Conservation (phyloP, 2,797 vertebrate species). For the Myripristis jacobus region DNA sequence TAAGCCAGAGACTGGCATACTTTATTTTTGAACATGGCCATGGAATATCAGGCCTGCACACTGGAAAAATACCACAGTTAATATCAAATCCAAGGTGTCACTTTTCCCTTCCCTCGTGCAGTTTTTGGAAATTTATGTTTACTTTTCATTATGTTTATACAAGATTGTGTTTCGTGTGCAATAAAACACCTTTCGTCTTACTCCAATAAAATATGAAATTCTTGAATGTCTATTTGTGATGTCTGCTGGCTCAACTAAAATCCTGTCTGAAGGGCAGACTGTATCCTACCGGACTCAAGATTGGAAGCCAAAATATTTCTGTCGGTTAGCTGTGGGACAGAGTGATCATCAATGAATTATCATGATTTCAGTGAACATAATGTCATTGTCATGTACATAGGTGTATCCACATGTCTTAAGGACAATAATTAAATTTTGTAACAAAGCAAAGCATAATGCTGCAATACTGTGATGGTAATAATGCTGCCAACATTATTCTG, state of each 20-base stretch:
- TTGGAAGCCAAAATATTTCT: slow-evolving; percentile 23
- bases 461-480: not conserved
- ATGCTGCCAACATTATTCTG: not conserved
- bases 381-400: not conserved
- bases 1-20: slow-evolving; percentile 64
- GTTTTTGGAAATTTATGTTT: slow-evolving; percentile 67
- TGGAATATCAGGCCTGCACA: slow-evolving; percentile 56
- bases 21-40: slow-evolving; percentile 76
- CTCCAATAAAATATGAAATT: slow-evolving; percentile 72
- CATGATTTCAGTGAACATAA: slow-evolving; percentile 1
- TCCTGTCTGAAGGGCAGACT: slow-evolving; percentile 46
- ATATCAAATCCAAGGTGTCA: slow-evolving; percentile 69
- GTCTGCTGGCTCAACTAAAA: slow-evolving; percentile 52
- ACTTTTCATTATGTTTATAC: slow-evolving; percentile 69
- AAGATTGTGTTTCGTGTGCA: slow-evolving; percentile 74
- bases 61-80: slow-evolving; percentile 70
- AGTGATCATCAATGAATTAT: slow-evolving; percentile 29
- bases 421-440: not conserved
- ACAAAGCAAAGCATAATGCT: not conserved
- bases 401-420: not conserved
- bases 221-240: slow-evolving; percentile 49
- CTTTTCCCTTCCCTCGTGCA: slow-evolving; percentile 42
- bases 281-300: slow-evolving; percentile 13
- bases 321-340: slow-evolving; percentile 14
- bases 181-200: slow-evolving; percentile 72